Base-by-base conservation (phyloP, 2,888 invertebrate genomes). In the Apoderus coryli region DNA sequence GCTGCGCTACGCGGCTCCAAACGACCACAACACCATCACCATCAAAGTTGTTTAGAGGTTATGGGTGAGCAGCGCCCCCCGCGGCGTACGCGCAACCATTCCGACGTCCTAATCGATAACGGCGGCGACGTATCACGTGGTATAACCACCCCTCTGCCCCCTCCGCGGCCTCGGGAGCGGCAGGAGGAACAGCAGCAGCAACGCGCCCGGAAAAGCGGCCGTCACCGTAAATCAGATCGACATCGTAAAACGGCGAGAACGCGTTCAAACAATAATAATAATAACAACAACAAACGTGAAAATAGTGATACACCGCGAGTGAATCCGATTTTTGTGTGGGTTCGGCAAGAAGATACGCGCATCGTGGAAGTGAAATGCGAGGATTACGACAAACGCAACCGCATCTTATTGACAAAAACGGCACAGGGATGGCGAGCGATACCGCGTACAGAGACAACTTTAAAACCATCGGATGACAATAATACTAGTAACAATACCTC, bases 301-400 rank as follows among this genome's bases (percentile, higher is more conserved):
- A 35, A 29, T 30, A 7, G 19, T n/a, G 19, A 19, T n/a, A 33
- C 37, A 16, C 66, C 77, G 45, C 71, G 74, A 36, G 73, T 81
- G 44, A 78, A 80, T 52, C 84, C 84, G 43, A 77, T 85, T 42
- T 85, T 85, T 59, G 67, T 85, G 44, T 85, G 84, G 82, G 78
- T 79, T 39, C 76, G 77, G 52, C 79, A 80, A 56, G 71, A 71
- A 46, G 77, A 81, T 59, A 77, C 78, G 39, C 70, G 71, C 53
- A 81, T 85, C 57, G 74, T 80, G 52, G 78, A 80, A 59, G 82
- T 85, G 46, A 72, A 75, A 57, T 82, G 82, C 62, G 85, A 85
- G 59, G 84, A 85, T 56, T 84, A 84, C 66, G 84, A 85, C 63
- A 72, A 77, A 55, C 65, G 80, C 35, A 85, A 85, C 61, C 77